Conservation (phyloP, 1,140 invertebrate genomes). For the Drosophila suzukii region DNA sequence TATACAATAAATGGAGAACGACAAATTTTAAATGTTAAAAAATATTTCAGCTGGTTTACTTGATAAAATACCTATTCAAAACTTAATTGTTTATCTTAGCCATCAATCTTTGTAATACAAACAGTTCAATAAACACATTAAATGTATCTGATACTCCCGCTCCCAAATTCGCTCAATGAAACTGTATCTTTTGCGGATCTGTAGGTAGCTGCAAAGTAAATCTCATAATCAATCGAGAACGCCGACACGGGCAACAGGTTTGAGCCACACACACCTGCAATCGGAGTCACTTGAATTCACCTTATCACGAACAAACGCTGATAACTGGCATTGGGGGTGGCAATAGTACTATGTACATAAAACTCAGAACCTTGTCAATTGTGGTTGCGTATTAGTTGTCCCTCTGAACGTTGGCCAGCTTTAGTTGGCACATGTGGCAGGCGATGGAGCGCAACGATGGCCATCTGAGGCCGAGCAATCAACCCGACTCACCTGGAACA, state of each 20-base stretch:
- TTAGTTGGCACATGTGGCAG: conserved; percentile 8
- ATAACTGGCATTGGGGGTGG: conserved; percentile 40
- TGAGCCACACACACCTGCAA: conserved; percentile 9
- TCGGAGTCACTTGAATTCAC: conserved; percentile 1
- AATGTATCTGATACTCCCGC: conserved; percentile 12
- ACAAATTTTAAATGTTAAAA: neutral
- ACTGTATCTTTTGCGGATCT: conserved; percentile 25
- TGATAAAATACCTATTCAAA: no score
- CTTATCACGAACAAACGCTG: conserved; percentile 24
- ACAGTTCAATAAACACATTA: conserved; percentile 29
- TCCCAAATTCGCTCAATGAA: conserved; percentile 23
- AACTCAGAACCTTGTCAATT: conserved; percentile 23
- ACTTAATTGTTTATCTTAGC: neutral
- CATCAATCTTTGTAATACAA: neutral
- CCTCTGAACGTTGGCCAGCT: conserved; percentile 8
- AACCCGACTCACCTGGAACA: conserved; percentile 82
- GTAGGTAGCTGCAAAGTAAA: conserved; percentile 14
- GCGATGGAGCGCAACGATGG: conserved; percentile 43
- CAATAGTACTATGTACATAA: no score
- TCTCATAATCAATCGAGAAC: neutral
- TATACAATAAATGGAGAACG: no score
- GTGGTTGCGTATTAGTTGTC: conserved; percentile 13
- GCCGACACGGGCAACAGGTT: conserved; percentile 17
- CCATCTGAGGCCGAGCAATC: conserved; percentile 40
- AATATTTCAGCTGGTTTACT: neutral